Base-by-base conservation (phyloP, 2,113 vertebrate species). In the Lamprologus callipterus region DNA sequence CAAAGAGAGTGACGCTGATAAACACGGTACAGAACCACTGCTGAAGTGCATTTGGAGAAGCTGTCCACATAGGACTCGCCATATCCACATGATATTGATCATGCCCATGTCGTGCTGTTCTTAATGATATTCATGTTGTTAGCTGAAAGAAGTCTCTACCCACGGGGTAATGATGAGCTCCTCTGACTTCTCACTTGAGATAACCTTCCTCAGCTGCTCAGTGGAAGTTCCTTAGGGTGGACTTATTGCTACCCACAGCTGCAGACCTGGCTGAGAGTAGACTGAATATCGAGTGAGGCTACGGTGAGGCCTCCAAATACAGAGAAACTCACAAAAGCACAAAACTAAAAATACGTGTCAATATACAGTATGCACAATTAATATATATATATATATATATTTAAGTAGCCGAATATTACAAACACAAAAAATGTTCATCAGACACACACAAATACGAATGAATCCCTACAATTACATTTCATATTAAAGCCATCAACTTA, bases 131-230 rank as follows among this genome's bases (percentile, higher is more conserved):
- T 93, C 82, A 84, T 90, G 80, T 47, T 12, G 53, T 88, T 93
- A 91, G 89, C 83, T 91, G 45, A 73, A 84, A 55, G 82, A 55
- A 85, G 85, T 82, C 84, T 88, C 70, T 53, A 28, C 49, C 81
- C 21, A 8, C 47, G 65, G 82, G 58, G 84, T 91, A 87, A 90
- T 90, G 92, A 93, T 89, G 91, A 91, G 90, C 85, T 92, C 70
- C 57, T 85, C 60, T 92, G 91, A 94, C 90, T 91, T 92, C 90
- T 93, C 33, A 83, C 88, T 53, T 42, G 73, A 85, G 91, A 89
- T 91, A 90, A 88, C 83, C 82, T 90, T 85, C 90, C 84, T 88
- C 51, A 40, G 70, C 83, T 78, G 31, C 87, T 73, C 82, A 3
- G 68, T 83, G 28, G 85, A 89, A 19, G 54, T 81, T 92, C 86